These are phyloP conservation scores for Caenorhabditis wallacei DNA, from an alignment of 2,888 invertebrate species.

Conservation along the genomic window DNA sequence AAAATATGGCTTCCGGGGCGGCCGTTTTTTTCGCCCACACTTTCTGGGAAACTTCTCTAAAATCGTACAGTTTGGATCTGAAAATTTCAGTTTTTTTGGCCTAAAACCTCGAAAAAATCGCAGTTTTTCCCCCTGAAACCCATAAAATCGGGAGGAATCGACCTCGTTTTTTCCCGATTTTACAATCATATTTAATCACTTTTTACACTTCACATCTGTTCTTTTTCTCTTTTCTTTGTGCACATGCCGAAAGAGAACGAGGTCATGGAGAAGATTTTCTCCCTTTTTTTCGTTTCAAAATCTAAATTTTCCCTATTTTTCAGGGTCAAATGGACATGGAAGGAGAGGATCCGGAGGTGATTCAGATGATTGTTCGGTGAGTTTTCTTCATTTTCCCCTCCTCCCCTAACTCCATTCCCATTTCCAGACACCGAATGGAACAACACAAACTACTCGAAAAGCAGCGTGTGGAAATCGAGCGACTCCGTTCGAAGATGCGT, in stretches of 20 bases:
- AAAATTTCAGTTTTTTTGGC: no score
- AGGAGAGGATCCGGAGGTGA: constrained; percentile 66
- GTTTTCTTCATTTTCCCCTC: background rate
- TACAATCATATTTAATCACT: constrained; percentile 45
- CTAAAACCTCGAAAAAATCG: no score
- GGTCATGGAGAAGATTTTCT: constrained; percentile 19
- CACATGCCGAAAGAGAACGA: constrained; percentile 5
- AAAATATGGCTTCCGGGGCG: no score
- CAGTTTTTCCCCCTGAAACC: background rate
- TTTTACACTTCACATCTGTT: constrained; percentile 19
- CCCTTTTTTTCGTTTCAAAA: background rate
- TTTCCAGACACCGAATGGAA: constrained; percentile 60
- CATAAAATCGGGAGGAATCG: constrained; percentile 2
- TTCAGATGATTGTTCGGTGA: constrained; percentile 61
- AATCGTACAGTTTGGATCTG: no score
- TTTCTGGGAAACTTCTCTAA: no score
- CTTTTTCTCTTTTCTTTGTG: background rate
- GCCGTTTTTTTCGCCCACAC: no score
- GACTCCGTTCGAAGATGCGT: constrained; percentile 55
- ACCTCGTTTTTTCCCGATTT: background rate
- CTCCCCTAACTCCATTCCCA: constrained; percentile 26
- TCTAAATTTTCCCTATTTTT: constrained; percentile 8
- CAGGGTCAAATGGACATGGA: constrained; percentile 65
- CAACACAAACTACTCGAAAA: constrained; percentile 68
- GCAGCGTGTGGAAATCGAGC: constrained; percentile 68